Conservation (phyloP, 1,140 invertebrate species). For the Drosophila rufa region DNA sequence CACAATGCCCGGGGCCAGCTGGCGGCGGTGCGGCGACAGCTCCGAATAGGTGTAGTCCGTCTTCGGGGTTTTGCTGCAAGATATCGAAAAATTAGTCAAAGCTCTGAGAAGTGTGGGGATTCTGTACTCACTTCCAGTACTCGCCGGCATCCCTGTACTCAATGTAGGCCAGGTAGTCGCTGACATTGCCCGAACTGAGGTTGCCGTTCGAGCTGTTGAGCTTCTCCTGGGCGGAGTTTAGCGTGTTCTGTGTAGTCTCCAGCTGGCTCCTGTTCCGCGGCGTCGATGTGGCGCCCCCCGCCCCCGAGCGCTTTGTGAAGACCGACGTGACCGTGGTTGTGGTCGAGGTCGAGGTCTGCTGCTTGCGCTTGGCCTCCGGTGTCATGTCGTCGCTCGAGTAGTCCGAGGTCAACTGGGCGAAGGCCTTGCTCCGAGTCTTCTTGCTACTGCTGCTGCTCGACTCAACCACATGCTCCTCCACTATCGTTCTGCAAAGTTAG, state of each 20-base stretch:
- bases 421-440: slow-evolving; percentile 51
- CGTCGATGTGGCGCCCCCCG: slow-evolving; percentile 65
- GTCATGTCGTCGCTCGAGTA: slow-evolving; percentile 63
- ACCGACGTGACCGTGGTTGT: slow-evolving; percentile 49
- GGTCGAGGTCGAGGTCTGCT: slow-evolving; percentile 15
- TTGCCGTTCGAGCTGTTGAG: slow-evolving; percentile 73
- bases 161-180: slow-evolving; percentile 86
- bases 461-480: slow-evolving; percentile 71
- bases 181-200: slow-evolving; percentile 45
- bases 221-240: slow-evolving; percentile 71
- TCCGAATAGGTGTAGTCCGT: slow-evolving; percentile 93
- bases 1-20: slow-evolving; percentile 90
- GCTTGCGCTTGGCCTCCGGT: slow-evolving; percentile 47
- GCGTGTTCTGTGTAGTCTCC: slow-evolving; percentile 70
- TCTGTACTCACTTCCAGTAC: slow-evolving; percentile 89
- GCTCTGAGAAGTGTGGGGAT: neutral
- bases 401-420: slow-evolving; percentile 56
- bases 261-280: slow-evolving; percentile 60
- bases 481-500: slow-evolving; percentile 69
- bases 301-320: slow-evolving; percentile 47
- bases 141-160: slow-evolving; percentile 88
- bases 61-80: slow-evolving; percentile 90
- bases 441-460: slow-evolving; percentile 41
- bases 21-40: slow-evolving; percentile 90
- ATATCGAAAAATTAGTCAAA: neutral